These are phyloP conservation scores for Troides oblongomaculatus DNA, from an alignment of 2,888 invertebrate species.

Conservation along the genomic window DNA sequence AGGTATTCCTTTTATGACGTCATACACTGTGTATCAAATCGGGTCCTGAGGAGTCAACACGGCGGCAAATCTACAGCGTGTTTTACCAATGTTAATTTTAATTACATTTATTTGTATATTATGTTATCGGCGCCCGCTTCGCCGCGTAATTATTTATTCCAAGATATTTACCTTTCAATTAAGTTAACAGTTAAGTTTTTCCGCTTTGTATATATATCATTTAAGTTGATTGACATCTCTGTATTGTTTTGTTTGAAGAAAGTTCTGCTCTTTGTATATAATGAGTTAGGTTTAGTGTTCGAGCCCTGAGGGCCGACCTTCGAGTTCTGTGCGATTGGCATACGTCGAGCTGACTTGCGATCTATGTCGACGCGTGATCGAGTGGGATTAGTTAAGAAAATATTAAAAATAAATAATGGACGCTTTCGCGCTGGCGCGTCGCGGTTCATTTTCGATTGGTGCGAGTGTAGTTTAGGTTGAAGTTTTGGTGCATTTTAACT, in stretches of 20 bases:
- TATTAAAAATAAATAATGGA: not conserved
- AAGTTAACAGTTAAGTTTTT: constrained; percentile 10
- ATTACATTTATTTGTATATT: constrained; percentile 39
- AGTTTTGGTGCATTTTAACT: constrained; percentile 7
- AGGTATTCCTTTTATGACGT: not conserved
- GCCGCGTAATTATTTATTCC: constrained; percentile 40
- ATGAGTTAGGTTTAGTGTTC: constrained; percentile 15
- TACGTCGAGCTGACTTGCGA: not conserved
- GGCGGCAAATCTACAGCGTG: constrained; percentile 14
- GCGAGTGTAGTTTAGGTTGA: constrained; percentile 9
- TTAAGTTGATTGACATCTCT: constrained; percentile 9
- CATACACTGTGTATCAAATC: not conserved
- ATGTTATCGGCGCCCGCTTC: constrained; percentile 31
- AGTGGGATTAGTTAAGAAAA: not conserved
- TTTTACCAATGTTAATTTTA: constrained; percentile 28
- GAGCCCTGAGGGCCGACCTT: constrained; percentile 23
- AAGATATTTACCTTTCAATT: constrained; percentile 34
- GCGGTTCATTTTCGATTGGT: constrained; percentile 14
- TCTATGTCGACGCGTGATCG: not conserved
- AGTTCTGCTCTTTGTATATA: constrained; percentile 25
- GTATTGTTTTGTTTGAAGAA: not conserved
- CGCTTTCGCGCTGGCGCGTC: constrained; percentile 27
- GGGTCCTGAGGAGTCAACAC: not conserved
- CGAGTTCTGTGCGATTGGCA: not conserved
- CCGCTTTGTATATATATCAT: constrained; percentile 26